Evolutionary conservation across 2,113 vertebrate genomes (phyloP).

Genomic region (Acanthochromis polyacanthus): DNA sequence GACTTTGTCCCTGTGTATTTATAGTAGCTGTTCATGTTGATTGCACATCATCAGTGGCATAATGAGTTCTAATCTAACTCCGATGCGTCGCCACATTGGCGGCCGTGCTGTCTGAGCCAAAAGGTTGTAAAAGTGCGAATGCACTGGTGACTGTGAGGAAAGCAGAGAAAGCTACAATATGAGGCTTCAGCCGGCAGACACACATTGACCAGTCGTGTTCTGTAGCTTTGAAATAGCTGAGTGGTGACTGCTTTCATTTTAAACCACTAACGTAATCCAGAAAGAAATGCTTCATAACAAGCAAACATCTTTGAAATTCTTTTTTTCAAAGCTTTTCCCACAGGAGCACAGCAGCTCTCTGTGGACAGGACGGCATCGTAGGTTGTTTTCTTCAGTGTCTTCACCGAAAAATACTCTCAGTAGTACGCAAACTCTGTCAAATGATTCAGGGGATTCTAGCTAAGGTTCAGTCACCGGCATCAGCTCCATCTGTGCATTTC

Average conservation of each 20-base stretch:
- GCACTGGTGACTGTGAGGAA: constrained; percentile 1
- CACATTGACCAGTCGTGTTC: background rate
- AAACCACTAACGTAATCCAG: no score
- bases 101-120: constrained; percentile 21
- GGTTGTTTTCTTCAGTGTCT: constrained; percentile 6
- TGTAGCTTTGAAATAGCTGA: background rate
- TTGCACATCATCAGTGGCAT: constrained; percentile 14
- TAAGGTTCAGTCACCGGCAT: background rate
- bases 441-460: background rate
- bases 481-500: background rate
- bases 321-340: background rate
- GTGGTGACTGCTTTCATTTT: background rate
- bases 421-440: constrained; percentile 9
- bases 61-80: constrained; percentile 27
- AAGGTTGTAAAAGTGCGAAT: constrained; percentile 22
- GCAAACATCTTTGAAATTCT: constrained; percentile 3
- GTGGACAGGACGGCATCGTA: background rate
- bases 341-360: background rate
- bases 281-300: no score
- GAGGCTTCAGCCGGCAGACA: constrained; percentile 2
- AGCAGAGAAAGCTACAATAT: constrained; percentile 8
- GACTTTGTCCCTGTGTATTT: constrained; percentile 39
- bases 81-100: constrained; percentile 15
- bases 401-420: background rate
- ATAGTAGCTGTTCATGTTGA: constrained; percentile 18